Base-by-base conservation (phyloP, 2,797 vertebrate species). In the Spondyliosoma cantharus region DNA sequence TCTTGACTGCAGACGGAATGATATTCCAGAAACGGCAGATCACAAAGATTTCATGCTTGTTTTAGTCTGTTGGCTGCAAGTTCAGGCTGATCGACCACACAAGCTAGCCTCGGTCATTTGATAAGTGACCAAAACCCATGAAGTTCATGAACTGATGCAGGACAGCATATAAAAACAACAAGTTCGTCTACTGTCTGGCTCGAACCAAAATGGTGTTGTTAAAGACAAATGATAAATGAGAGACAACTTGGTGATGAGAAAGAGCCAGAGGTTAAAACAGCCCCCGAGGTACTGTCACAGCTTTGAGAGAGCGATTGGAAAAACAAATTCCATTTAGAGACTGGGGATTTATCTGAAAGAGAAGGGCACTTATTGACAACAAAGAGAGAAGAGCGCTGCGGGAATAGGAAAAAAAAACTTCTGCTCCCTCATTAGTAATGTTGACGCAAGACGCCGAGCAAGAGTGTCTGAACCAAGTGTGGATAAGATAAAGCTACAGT, bases 401-500 rank as follows among this genome's bases (percentile, higher is more conserved):
- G 46, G 9, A 17, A 64, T 5, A 45, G 46, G 68, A 75, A 75
- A 72, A 63, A 65, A 32, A 32, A 32, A 6, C 5, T 9, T 73
- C 57, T 67, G 4, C 60, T 49, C 4, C n/a, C 15, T 50, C 29
- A 16, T 81, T 62, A 52, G 49, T 19, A 16, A 76, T 79, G 84
- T 43, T 80, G 74, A 64, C 82, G 56, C 25, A 76, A 63, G 65
- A 71, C 12, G 54, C 54, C 80, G 58, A 65, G 54, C 57, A 45
- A 73, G 48, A 73, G 66, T 7, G 22, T 29, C 32, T 80, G 56
- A 58, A 46, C 56, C 42, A 52, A 43, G 45, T 3, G 37, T 54
- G 56, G 87, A 92, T 89, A 81, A 90, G 90, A 92, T 91, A 91
- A 86, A 45, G 54, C 12, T 4, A 24, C 49, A n/a, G 54, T 74